These are phyloP conservation scores for Scelioninae gen. 1 DNA, from an alignment of 2,888 invertebrate genomes.

Conservation along the genomic window DNA sequence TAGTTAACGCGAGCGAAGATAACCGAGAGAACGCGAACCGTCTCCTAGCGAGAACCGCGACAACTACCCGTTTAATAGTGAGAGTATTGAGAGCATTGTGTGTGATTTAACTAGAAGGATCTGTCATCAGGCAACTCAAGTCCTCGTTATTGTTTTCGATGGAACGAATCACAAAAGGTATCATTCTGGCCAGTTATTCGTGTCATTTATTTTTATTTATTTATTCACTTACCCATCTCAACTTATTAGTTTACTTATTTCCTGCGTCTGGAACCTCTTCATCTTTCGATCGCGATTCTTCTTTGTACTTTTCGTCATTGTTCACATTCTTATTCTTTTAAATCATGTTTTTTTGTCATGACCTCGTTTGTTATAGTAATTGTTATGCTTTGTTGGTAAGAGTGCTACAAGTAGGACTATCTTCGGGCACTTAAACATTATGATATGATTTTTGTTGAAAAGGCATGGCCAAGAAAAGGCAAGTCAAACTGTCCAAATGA, in stretches of 20 bases:
- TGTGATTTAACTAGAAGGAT: conserved; percentile 69
- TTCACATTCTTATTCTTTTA: too few species aligned
- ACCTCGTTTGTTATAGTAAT: too few species aligned
- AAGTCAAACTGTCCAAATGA: too few species aligned
- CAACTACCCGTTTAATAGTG: conserved; percentile 54
- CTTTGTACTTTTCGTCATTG: too few species aligned
- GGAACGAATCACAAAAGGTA: conserved; percentile 71
- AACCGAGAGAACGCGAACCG: conserved; percentile 66
- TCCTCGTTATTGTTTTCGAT: conserved; percentile 64
- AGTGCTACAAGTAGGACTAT: conserved; percentile 67
- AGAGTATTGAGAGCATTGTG: conserved; percentile 65
- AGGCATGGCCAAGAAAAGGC: not conserved
- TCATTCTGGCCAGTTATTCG: conserved; percentile 58
- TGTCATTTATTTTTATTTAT: conserved; percentile 36
- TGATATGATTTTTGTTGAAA: not conserved
- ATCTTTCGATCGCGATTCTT: too few species aligned
- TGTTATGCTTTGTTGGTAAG: conserved; percentile 68
- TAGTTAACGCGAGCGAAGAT: conserved; percentile 71
- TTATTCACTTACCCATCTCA: too few species aligned
- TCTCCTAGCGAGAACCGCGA: conserved; percentile 62
- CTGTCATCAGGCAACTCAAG: conserved; percentile 56
- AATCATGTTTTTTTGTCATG: too few species aligned
- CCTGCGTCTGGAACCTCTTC: too few species aligned
- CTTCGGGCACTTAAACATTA: conserved; percentile 34
- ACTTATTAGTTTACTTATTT: too few species aligned